Conservation (phyloP, 1,140 invertebrate species). For the Calliphora vicina region DNA sequence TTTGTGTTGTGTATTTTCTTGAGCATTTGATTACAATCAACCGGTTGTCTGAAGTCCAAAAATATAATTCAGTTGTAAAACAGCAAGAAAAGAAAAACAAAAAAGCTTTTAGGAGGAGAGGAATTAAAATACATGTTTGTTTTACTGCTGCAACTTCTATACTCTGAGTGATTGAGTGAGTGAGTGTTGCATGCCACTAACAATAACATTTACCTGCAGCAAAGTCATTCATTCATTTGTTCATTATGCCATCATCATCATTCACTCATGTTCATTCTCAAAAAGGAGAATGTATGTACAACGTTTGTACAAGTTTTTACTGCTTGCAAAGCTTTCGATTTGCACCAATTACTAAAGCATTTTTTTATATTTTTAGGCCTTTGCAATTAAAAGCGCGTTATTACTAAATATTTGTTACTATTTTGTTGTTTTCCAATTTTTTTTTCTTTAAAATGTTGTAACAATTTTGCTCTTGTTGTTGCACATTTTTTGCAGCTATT, state of each 20-base stretch:
- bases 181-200: background rate
- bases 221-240: background rate
- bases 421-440: background rate
- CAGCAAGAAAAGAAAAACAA: background rate
- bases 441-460: background rate
- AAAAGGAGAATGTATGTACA: background rate
- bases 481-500: background rate
- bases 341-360: background rate
- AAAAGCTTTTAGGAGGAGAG: constrained; percentile 1
- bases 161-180: too few relatives aligned
- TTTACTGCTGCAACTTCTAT: background rate
- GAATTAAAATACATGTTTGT: too few relatives aligned
- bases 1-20: background rate
- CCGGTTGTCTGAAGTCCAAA: background rate
- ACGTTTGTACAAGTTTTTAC: background rate
- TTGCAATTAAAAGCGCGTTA: background rate
- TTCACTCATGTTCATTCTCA: background rate
- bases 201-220: background rate
- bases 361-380: background rate
- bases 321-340: background rate
- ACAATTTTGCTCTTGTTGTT: background rate
- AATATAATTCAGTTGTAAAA: background rate
- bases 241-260: too few relatives aligned
- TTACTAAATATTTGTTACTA: background rate
- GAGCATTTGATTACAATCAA: background rate